Percentiles rank a stretch among this genome's conserved stretches.
These are phyloP conservation scores for Poeciliopsis occidentalis DNA, from an alignment of 2,113 vertebrate genomes.

Conservation along the genomic window DNA sequence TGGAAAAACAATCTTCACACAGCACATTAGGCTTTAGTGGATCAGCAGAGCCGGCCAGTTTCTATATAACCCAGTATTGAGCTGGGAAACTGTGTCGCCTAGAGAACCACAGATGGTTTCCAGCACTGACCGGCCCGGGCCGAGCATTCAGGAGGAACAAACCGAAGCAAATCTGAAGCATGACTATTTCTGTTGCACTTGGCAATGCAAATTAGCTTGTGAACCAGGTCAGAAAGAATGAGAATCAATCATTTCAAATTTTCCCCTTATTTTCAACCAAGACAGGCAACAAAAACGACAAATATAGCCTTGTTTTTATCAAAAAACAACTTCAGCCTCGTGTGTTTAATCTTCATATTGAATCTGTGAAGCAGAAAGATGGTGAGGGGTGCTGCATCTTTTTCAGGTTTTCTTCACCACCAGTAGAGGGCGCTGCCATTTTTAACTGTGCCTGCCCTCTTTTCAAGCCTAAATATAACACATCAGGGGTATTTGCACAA, in stretches of 20 bases:
- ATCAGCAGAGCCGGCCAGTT: constrained; percentile 63
- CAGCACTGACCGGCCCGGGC: constrained; percentile 41
- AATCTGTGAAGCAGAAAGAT: neutral
- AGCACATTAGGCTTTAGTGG: constrained; percentile 62
- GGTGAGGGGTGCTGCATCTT: constrained; percentile 1
- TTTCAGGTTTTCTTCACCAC: constrained; percentile 28
- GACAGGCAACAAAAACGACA: neutral
- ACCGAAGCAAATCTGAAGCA: constrained; percentile 25
- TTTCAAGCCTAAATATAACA: neutral
- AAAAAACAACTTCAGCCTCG: neutral
- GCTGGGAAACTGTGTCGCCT: constrained; percentile 51
- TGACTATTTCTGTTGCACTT: neutral
- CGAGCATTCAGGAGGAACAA: constrained; percentile 15
- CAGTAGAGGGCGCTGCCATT: constrained; percentile 65
- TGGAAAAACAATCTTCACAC: constrained; percentile 71
- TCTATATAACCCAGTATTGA: constrained; percentile 63
- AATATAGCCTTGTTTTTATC: neutral
- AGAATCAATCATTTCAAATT: neutral
- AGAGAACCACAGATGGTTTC: constrained; percentile 56
- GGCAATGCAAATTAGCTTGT: neutral
- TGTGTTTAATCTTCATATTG: neutral
- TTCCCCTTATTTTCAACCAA: neutral
- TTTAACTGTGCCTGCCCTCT: neutral
- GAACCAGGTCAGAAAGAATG: neutral
- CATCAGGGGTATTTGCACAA: neutral